phyloP scores from a whole-genome alignment of 2,797 vertebrate species.

The Xiphorhynchus erythropygius region DNA sequence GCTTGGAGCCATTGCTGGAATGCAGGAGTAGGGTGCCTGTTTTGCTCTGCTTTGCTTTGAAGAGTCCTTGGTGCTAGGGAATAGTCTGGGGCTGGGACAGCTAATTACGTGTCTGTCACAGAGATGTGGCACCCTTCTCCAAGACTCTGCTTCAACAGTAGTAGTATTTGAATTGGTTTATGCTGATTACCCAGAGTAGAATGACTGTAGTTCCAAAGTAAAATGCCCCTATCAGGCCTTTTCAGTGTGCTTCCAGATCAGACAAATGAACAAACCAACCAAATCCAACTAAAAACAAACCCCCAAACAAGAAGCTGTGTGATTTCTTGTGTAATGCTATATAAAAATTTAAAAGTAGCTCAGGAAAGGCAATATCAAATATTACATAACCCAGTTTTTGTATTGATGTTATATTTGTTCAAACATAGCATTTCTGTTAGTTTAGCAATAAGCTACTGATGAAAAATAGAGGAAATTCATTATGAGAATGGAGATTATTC shows the following conservation, averaged over 20 bases:
- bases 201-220: not conserved
- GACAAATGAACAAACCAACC: not conserved
- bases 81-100: not conserved
- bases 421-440: not conserved
- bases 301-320: not conserved
- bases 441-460: not conserved
- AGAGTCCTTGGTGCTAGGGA: not conserved
- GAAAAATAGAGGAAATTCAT: not conserved
- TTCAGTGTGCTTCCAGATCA: not conserved
- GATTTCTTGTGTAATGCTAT: not conserved
- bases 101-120: not conserved
- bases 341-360: not conserved
- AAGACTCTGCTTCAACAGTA: not conserved
- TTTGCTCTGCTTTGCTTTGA: not conserved
- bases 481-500: not conserved
- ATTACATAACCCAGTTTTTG: not conserved
- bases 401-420: not conserved
- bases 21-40: not conserved
- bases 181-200: not conserved
- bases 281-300: no score
- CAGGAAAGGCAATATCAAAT: not conserved
- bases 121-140: not conserved
- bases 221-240: not conserved
- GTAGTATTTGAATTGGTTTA: not conserved
- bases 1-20: not conserved